These are phyloP conservation scores for Ochropacha duplaris DNA, from an alignment of 2,888 invertebrate genomes.

Conservation along the genomic window DNA sequence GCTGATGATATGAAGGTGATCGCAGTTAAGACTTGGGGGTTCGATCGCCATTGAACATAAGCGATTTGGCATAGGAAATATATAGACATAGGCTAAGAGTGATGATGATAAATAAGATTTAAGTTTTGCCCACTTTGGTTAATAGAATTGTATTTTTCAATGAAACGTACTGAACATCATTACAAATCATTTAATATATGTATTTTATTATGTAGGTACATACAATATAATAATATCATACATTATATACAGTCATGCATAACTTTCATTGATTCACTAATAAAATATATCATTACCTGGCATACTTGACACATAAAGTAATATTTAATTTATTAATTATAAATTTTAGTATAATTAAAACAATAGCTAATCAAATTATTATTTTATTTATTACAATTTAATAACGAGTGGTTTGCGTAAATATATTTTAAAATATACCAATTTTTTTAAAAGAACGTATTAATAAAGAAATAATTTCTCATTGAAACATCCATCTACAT, in stretches of 20 bases:
- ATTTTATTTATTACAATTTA: conserved; percentile 36
- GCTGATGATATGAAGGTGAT: too few species aligned
- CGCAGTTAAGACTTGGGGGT: too few species aligned
- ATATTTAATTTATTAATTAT: conserved; percentile 22
- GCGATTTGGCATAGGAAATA: too few species aligned
- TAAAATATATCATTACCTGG: conserved; percentile 11
- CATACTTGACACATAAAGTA: conserved; percentile 12
- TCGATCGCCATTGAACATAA: too few species aligned
- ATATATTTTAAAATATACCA: conserved; percentile 32
- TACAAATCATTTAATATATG: conserved; percentile 69
- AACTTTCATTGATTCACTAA: conserved; percentile 36
- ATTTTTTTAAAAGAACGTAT: conserved; percentile 26
- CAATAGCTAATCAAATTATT: conserved; percentile 28
- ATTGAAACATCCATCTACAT: conserved; percentile 38
- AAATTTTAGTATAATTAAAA: conserved; percentile 17
- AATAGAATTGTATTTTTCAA: conserved; percentile 1
- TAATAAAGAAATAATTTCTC: conserved; percentile 17
- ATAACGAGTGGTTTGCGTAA: conserved; percentile 41
- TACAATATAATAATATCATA: conserved; percentile 72
- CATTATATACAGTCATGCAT: conserved; percentile 70
- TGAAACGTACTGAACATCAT: conserved; percentile 28
- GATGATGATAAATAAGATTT: too few species aligned
- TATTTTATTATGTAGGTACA: conserved; percentile 64
- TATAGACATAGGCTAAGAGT: too few species aligned
- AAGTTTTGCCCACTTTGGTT: too few species aligned